phyloP scores from a whole-genome alignment of 2,888 invertebrate genomes.

The Gnatocerus cornutus region DNA sequence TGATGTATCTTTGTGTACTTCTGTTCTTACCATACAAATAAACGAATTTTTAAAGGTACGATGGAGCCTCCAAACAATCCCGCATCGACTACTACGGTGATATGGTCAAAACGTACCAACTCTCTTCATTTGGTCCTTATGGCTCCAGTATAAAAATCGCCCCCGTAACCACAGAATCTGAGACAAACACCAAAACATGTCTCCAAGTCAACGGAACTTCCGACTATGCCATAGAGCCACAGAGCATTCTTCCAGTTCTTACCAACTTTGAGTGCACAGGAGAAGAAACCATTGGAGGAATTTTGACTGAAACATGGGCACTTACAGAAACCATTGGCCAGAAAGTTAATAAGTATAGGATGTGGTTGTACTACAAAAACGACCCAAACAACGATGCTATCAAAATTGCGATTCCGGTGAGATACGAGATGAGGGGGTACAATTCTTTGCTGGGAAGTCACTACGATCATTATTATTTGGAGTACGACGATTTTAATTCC shows the following conservation, averaged over 20 bases:
- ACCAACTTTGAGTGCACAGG: conserved; percentile 80
- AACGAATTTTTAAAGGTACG: conserved; percentile 74
- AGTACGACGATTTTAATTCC: conserved; percentile 81
- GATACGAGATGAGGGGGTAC: conserved; percentile 95
- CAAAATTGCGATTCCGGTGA: conserved; percentile 80
- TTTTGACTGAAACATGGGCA: conserved; percentile 86
- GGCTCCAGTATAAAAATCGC: conserved; percentile 89
- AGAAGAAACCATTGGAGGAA: conserved; percentile 81
- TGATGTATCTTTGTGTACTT: no score
- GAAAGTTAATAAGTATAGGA: conserved; percentile 90
- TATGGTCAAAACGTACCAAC: conserved; percentile 94
- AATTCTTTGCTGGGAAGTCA: conserved; percentile 95
- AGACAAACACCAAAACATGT: conserved; percentile 83
- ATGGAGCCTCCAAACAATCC: conserved; percentile 82
- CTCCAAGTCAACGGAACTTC: conserved; percentile 87
- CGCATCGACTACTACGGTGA: conserved; percentile 96
- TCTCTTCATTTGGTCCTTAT: conserved; percentile 76
- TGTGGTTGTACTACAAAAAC: conserved; percentile 88
- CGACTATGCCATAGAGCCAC: conserved; percentile 77
- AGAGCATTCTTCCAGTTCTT: conserved; percentile 88
- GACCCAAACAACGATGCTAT: conserved; percentile 70
- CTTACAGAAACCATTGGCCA: conserved; percentile 80
- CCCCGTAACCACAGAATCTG: conserved; percentile 86
- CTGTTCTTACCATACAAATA: no score
- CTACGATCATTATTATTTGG: conserved; percentile 94